A percentile compares a stretch with the other conserved stretches of the same genome.
These are phyloP conservation scores for Lycaena phlaeas DNA, from an alignment of 2,888 invertebrate species.

Conservation along the genomic window DNA sequence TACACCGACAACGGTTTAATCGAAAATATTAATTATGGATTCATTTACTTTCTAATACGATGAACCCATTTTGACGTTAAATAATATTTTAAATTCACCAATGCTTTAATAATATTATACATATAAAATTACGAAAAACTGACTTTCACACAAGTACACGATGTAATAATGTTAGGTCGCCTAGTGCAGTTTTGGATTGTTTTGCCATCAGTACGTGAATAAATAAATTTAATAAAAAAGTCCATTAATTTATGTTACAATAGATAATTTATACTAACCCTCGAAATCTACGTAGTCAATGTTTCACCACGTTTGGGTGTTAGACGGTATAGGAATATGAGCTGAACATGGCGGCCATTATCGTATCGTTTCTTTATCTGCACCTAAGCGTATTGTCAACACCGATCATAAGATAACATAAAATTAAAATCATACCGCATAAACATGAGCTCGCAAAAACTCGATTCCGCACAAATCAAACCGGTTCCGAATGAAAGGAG, in stretches of 20 bases:
- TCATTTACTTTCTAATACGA: slow-evolving; percentile 7
- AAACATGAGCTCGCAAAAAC: slow-evolving; percentile 25
- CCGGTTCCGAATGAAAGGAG: slow-evolving; percentile 42
- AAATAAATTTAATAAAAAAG: too few relatives aligned
- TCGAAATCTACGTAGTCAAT: too few relatives aligned
- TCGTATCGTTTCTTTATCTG: not conserved
- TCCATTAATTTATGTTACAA: too few relatives aligned
- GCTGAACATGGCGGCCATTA: not conserved
- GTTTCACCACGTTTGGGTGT: too few relatives aligned
- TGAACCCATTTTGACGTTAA: slow-evolving; percentile 2
- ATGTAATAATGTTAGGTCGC: too few relatives aligned
- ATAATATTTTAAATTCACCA: not conserved
- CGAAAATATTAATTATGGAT: slow-evolving; percentile 5
- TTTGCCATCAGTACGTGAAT: too few relatives aligned
- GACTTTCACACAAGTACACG: too few relatives aligned
- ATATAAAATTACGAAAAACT: too few relatives aligned
- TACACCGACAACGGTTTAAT: slow-evolving; percentile 5
- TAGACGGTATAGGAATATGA: not conserved
- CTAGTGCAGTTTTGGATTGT: too few relatives aligned
- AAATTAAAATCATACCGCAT: slow-evolving; percentile 28
- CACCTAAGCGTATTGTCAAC: slow-evolving; percentile 5
- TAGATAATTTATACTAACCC: too few relatives aligned
- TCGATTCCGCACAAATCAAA: slow-evolving; percentile 40
- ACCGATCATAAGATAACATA: slow-evolving; percentile 20
- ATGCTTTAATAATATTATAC: too few relatives aligned